phyloP scores from a whole-genome alignment of 23 tunicate species.

The Styela clava region DNA sequence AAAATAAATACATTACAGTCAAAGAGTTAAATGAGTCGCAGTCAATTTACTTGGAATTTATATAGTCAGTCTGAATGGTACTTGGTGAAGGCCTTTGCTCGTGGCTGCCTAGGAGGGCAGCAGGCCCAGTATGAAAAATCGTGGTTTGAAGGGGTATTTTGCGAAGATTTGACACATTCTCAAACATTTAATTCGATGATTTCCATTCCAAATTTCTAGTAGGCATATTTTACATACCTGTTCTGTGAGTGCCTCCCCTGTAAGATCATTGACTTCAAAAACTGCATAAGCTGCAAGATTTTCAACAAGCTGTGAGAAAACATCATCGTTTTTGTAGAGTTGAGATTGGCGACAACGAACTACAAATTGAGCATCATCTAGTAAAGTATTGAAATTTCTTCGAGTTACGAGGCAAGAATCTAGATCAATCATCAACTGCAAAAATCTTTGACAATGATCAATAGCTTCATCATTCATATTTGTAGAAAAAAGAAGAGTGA shows the following conservation, averaged over 20 bases:
- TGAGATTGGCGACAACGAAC: constrained; percentile 74
- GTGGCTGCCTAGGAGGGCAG: no score
- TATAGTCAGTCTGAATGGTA: no score
- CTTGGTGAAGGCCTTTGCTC: no score
- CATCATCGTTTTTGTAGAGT: constrained; percentile 81
- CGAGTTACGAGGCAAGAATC: constrained; percentile 88
- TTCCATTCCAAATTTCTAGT: no score
- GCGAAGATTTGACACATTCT: no score
- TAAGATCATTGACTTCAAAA: constrained; percentile 96
- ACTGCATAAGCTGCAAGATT: constrained; percentile 61
- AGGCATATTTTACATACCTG: no score
- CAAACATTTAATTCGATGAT: no score
- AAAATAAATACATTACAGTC: no score
- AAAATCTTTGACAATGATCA: constrained; percentile 81
- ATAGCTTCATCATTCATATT: constrained; percentile 51
- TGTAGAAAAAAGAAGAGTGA: constrained; percentile 53
- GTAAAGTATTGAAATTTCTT: constrained; percentile 80
- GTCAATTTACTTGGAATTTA: no score
- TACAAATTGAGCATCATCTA: constrained; percentile 72
- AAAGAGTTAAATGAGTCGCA: no score
- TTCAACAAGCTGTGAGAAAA: constrained; percentile 84
- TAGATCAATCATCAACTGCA: constrained; percentile 91
- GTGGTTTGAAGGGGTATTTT: no score
- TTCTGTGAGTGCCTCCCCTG: constrained; percentile 83
- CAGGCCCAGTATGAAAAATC: no score